Evolutionary conservation across 2,797 vertebrate species (phyloP), one percentile per base, ranked within the genome.

Genomic region (Darevskia mixta): DNA sequence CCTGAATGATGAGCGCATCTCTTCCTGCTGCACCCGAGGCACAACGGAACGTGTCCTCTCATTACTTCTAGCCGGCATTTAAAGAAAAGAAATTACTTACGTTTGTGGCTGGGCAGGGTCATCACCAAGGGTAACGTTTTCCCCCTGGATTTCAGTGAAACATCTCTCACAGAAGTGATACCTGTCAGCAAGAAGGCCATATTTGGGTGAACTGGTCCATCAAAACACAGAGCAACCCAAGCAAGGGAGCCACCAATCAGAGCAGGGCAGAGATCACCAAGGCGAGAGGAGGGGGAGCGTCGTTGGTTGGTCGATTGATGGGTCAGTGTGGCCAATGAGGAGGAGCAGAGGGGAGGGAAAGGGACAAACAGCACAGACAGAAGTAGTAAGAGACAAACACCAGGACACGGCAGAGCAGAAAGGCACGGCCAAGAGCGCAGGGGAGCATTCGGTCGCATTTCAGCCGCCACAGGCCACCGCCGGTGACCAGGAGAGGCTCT

Each of bases 101-200:
- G 99, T 99, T 96, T 99, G 99, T 58, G 99, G 98, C 95, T 99
- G 99, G 93, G 98, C 98, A 93, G 99, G 99, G 96, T 99, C 99
- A 83, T 99, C 99, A 95, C 99, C 99, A 94, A 99, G 97, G 69
- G 98, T 99, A 95, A 99, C 98, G 93, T 98, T 99, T 94, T 99
- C 98, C 92, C 98, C 99, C 96, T 99, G 98, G 97, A 99, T 99
- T 97, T 99, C 99, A 96, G 99, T 99, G 97, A 99, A 99, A 97
- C 99, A 99, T 97, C 99, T 99, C 97, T 99, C 99, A 96, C 99
- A 99, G 97, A 99, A 99, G 97, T 99, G 98, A 98, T 99, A 99
- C 98, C 99, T 99, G 97, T 91, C 96, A 96, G 94, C 96, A 92
- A 97, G 94, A 96, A 95, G 95, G 95, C 95, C 96, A 96, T 95